A percentile compares a stretch with the other conserved stretches of the same genome.
Conservation (phyloP, 2,888 invertebrate genomes). For the Prenolepis imparis region DNA sequence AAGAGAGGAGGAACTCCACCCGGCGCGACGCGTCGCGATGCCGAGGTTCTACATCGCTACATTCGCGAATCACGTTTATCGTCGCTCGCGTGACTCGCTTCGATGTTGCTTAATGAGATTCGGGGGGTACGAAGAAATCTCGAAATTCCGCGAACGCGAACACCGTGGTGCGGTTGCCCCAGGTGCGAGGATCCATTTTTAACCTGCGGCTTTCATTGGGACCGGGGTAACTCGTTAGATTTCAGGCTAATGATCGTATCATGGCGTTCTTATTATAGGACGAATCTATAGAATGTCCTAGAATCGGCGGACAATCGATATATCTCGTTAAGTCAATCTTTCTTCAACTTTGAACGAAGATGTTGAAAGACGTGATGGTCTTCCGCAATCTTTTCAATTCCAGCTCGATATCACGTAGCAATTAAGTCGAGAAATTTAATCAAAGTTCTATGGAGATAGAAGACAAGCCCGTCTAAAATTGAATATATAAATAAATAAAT, state of each 20-base stretch:
- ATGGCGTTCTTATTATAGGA: constrained; percentile 38
- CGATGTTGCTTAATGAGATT: constrained; percentile 57
- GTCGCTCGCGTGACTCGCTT: constrained; percentile 48
- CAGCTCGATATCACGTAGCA: not conserved
- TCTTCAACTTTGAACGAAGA: constrained; percentile 20
- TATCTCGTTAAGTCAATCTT: constrained; percentile 21
- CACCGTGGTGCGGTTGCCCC: not conserved
- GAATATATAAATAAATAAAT: not conserved
- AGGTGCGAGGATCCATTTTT: constrained; percentile 55
- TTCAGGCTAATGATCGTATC: constrained; percentile 52
- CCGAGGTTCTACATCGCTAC: constrained; percentile 16
- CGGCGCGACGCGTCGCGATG: constrained; percentile 39
- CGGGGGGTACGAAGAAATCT: constrained; percentile 54
- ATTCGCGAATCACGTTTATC: constrained; percentile 40
- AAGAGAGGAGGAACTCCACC: constrained; percentile 41
- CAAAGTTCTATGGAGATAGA: not conserved
- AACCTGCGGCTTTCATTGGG: constrained; percentile 5
- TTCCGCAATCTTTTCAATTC: not conserved
- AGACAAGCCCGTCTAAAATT: not conserved
- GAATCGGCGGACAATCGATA: constrained; percentile 50
- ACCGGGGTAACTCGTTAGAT: constrained; percentile 22
- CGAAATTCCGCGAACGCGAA: constrained; percentile 33
- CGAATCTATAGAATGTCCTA: constrained; percentile 49
- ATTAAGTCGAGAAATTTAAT: not conserved
- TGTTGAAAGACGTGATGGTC: not conserved